These are phyloP conservation scores for Conops quadrifasciatus DNA, from an alignment of 2,888 invertebrate species.

Conservation along the genomic window DNA sequence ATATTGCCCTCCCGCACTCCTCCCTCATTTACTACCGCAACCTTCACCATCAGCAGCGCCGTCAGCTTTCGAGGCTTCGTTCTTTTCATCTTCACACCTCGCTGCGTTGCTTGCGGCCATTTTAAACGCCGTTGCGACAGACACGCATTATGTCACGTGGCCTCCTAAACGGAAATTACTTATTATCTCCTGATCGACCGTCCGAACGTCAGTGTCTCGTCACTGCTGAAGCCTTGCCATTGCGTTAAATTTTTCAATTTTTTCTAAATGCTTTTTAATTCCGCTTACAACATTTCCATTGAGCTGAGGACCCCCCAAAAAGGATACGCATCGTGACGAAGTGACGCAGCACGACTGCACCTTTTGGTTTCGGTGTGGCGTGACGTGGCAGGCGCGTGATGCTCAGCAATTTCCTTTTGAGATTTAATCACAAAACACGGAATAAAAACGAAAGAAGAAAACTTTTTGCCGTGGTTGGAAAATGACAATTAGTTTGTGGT, in stretches of 20 bases:
- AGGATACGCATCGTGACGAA: neutral
- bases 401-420: neutral
- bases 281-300: constrained; percentile 3
- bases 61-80: too few species aligned
- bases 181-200: constrained; percentile 22
- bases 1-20: too few species aligned
- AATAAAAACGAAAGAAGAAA: neutral
- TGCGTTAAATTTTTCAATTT: neutral
- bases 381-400: constrained; percentile 16
- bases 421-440: constrained; percentile 6
- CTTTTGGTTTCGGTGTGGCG: constrained; percentile 4
- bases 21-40: too few species aligned
- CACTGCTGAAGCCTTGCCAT: constrained; percentile 1
- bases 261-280: constrained; percentile 15
- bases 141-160: constrained; percentile 27
- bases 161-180: constrained; percentile 31
- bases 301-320: neutral
- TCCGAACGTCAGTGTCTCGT: constrained; percentile 19
- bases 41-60: neutral
- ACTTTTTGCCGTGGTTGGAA: too few species aligned
- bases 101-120: constrained; percentile 17
- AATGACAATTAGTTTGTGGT: too few species aligned
- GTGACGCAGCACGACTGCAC: neutral
- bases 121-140: constrained; percentile 21
- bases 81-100: constrained; percentile 16